A percentile compares a stretch with the other conserved stretches of the same genome.
These are phyloP conservation scores for Hololepta plana DNA, from an alignment of 2,888 invertebrate genomes.

Conservation along the genomic window DNA sequence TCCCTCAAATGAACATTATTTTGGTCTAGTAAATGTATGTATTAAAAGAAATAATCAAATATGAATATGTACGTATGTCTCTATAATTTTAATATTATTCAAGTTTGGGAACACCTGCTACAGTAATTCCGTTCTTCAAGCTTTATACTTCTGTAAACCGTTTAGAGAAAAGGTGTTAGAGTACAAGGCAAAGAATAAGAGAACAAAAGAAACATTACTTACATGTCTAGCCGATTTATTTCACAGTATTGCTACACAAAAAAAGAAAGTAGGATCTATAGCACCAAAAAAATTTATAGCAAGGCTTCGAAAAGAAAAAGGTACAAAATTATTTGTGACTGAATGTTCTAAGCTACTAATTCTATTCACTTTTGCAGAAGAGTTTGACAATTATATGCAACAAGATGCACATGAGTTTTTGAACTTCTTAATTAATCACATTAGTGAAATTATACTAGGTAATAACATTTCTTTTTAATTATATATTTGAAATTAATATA, in stretches of 20 bases:
- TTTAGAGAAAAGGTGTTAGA: slow-evolving; percentile 97
- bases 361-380: slow-evolving; percentile 48
- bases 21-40: slow-evolving; percentile 97
- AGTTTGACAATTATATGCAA: slow-evolving; percentile 99
- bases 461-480: slow-evolving; percentile 22
- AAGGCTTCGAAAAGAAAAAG: slow-evolving; percentile 93
- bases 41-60: no score
- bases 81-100: slow-evolving; percentile 25
- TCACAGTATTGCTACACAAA: slow-evolving; percentile 99
- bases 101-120: slow-evolving; percentile 99
- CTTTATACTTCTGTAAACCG: slow-evolving; percentile 97
- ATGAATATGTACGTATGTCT: no score
- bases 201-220: slow-evolving; percentile 91
- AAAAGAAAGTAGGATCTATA: slow-evolving; percentile 98
- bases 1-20: slow-evolving; percentile 97
- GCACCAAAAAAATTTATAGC: slow-evolving; percentile 99
- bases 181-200: slow-evolving; percentile 90
- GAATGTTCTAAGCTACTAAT: slow-evolving; percentile 6
- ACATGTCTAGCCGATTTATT: slow-evolving; percentile 98
- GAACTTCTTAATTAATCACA: slow-evolving; percentile 96
- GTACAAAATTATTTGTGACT: slow-evolving; percentile 26
- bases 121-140: slow-evolving; percentile 98
- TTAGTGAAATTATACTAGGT: slow-evolving; percentile 94
- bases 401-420: slow-evolving; percentile 99
- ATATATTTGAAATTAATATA: slow-evolving; percentile 1